Percentiles rank a stretch among this genome's conserved stretches.
These are phyloP conservation scores for Cepaea hortensis DNA, from an alignment of 2,888 invertebrate species.

Conservation along the genomic window DNA sequence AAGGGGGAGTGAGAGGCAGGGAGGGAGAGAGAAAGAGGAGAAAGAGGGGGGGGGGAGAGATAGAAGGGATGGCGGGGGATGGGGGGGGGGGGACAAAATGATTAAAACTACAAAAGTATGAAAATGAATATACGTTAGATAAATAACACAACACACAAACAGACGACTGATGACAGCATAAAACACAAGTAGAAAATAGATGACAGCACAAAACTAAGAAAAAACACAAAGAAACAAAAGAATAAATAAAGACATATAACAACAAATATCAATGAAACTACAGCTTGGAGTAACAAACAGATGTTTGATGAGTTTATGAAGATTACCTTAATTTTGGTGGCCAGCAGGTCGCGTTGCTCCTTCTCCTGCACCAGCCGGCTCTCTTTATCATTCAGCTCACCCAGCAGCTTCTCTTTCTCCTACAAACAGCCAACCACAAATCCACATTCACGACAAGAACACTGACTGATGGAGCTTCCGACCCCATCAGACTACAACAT, in stretches of 20 bases:
- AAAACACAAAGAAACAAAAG: neutral
- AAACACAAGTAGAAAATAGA: neutral
- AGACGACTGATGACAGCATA: neutral
- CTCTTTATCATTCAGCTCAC: slow-evolving; percentile 83
- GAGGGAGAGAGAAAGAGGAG: too few relatives aligned
- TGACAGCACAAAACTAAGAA: neutral
- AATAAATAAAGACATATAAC: neutral
- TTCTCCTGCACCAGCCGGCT: slow-evolving; percentile 78
- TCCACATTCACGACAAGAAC: too few relatives aligned
- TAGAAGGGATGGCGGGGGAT: too few relatives aligned
- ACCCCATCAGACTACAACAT: too few relatives aligned
- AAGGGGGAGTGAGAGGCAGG: too few relatives aligned
- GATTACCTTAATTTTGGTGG: slow-evolving; percentile 82
- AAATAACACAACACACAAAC: neutral
- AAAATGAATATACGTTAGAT: neutral
- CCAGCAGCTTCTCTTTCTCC: slow-evolving; percentile 79
- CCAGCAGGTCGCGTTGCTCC: slow-evolving; percentile 82
- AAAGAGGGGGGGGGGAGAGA: too few relatives aligned
- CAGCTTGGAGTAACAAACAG: neutral
- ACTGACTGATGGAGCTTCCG: too few relatives aligned
- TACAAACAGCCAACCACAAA: slow-evolving; percentile 54
- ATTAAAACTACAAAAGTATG: neutral
- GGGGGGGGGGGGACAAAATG: too few relatives aligned
- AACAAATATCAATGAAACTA: neutral
- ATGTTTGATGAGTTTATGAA: neutral